Conservation (phyloP, 2,797 vertebrate species). For the Onychomys leucogaster region DNA sequence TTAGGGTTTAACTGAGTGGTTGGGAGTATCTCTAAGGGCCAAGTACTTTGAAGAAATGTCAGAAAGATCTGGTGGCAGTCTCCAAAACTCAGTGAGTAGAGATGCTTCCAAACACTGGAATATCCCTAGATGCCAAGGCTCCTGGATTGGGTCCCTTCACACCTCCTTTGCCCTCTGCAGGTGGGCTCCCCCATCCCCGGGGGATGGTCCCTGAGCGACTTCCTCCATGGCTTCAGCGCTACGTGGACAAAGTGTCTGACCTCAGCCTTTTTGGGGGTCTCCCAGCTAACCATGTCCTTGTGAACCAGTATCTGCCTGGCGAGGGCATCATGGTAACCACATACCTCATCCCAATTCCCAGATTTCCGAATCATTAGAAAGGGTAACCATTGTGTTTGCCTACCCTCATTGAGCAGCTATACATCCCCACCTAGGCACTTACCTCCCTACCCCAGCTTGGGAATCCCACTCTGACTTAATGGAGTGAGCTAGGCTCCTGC, state of each 20-base stretch:
- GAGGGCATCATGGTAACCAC: conserved; percentile 94
- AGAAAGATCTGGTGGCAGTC: not conserved
- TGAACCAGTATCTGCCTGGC: conserved; percentile 94
- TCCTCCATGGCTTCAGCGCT: conserved; percentile 92
- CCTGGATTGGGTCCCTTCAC: conserved; percentile 41
- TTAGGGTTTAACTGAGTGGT: not conserved
- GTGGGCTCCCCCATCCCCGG: conserved; percentile 92
- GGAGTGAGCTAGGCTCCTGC: conserved; percentile 7
- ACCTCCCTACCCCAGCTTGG: conserved; percentile 3
- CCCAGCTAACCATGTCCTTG: conserved; percentile 93
- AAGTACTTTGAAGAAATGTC: not conserved
- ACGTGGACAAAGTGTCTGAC: conserved; percentile 91
- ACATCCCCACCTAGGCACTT: not conserved
- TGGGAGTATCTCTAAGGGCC: not conserved
- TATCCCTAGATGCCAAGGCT: conserved; percentile 1
- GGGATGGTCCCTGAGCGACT: conserved; percentile 93
- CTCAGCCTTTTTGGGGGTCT: conserved; percentile 92
- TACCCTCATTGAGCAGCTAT: not conserved
- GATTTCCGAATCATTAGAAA: not conserved
- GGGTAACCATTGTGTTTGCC: not conserved
- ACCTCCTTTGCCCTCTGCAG: conserved; percentile 79
- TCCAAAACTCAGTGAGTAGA: conserved; percentile 5
- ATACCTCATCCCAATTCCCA: not conserved
- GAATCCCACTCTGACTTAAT: not conserved
- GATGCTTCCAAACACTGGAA: not conserved